Evolutionary conservation across 2,113 vertebrate genomes (phyloP), one percentile per base, ranked within the genome.

Genomic region (Falco punctatus): DNA sequence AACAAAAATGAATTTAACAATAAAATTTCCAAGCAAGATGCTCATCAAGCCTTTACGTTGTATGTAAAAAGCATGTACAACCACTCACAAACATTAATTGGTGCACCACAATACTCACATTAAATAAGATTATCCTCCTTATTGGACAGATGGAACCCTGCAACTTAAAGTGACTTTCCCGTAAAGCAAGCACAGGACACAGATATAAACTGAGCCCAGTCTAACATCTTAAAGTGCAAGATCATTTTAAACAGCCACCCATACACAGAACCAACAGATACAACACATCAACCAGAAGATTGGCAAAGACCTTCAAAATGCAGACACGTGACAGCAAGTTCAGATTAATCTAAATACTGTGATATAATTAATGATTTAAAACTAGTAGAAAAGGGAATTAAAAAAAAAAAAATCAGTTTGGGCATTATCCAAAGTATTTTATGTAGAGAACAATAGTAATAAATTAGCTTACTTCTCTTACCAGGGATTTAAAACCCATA

Each of bases 221-320:
- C 48, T n/a, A 52, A 32, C 27, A 32, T 4, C 32, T 35, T 13
- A 3, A 81, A 83, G 55, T 23, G 44, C 16, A 33, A 84, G 52
- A 12, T 1, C 33, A 32, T 46, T 81, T 83, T 13, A 28, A 80
- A 49, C 10, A 73, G 33, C 64, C 70, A 51, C 38, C 52, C 62
- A 24, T 2, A 46, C 0, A 3, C 24, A 71, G 52, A 49, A 15
- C 52, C 0, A 0, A 51, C 20, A 46, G n/a, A 54, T 6, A 38
- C 51, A 87, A 7, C 4, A 6, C 27, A 77, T 14, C 67, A 48
- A 6, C 21, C 44, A 54, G 7, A 33, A 46, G 1, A 20, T 0
- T 38, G 21, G 54, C 3, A 6, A 64, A 65, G 42, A 14, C 58
- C 23, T 77, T 35, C 54, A 58, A 49, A 80, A 88, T 42, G 71